Evolutionary conservation across 2,113 vertebrate species (phyloP).

Genomic region (Setophaga kirtlandii): DNA sequence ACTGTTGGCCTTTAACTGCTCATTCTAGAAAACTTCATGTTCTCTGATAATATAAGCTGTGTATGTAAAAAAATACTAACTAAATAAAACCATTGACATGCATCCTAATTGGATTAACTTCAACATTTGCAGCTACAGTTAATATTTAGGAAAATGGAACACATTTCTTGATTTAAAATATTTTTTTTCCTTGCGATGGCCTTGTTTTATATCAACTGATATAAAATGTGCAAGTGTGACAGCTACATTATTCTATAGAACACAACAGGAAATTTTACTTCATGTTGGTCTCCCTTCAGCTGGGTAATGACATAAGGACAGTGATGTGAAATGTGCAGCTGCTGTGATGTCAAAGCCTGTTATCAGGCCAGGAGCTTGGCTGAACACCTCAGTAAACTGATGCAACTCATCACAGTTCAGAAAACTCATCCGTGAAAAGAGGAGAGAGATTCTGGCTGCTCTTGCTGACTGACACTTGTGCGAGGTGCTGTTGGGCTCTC

Average conservation of each 20-base stretch:
- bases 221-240: background rate
- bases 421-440: background rate
- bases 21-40: background rate
- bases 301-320: background rate
- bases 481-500: background rate
- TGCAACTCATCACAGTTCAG: accelerated
- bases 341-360: background rate
- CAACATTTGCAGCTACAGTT: background rate
- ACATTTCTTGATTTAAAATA: background rate
- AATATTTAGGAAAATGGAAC: background rate
- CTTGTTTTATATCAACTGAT: background rate
- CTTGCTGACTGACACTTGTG: background rate
- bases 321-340: background rate
- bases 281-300: background rate
- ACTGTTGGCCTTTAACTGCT: background rate
- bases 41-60: background rate
- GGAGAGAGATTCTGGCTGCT: background rate
- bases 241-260: background rate
- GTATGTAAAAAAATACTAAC: background rate
- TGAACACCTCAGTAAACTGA: background rate
- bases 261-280: background rate
- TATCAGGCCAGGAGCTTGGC: background rate
- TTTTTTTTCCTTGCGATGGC: background rate
- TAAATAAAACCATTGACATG: background rate
- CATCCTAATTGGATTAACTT: background rate